Base-by-base conservation (phyloP, 2,888 invertebrate species). In the Loripinus fragilis region DNA sequence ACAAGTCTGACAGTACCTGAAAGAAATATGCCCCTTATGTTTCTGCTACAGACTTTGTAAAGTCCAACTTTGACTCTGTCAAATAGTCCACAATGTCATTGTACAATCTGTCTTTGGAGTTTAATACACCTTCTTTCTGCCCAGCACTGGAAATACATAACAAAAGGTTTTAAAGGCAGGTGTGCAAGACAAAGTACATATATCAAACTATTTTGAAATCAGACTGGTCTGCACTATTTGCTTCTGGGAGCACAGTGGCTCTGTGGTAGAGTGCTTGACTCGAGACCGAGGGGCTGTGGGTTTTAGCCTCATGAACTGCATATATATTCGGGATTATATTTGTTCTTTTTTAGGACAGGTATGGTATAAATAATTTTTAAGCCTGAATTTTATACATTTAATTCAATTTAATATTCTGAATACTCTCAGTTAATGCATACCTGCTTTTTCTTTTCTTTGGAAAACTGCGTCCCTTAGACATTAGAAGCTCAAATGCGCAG, bases 11-110 rank as follows among this genome's bases (percentile, higher is more conserved):
- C 55, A 42, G 10, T 68, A 68, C 68, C 68, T 68, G 68, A 23
- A 68, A 23, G 42, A 68, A 41, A 33, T 68, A 68, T n/a, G 68
- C 17, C 25, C 68, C 68, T n/a, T 68, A 12, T 28, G 23, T 28
- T 30, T 38, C 25, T 5, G 20, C 68, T 23, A 5, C 25, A 25
- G 5, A 42, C 25, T 68, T 68, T 8, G 68, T 42, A 68, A 68
- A 68, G 33, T 41, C 41, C 3, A 68, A 45, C 3, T 25, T 25
- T 3, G 17, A 12, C 12, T 38, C 5, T 2, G 41, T 20, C 7
- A 42, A 68, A 10, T 23, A 25, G 23, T 42, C 68, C 5, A 66
- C 38, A 10, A 66, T 10, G 2, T 66, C 35, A 23, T 66, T 66
- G 66, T 66, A 66, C 20, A 66, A 2, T 35, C 35, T 10, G 38